Evolutionary conservation across 2,888 invertebrate species (phyloP), one percentile per base, ranked within the genome.

Genomic region (Macrophya annulata): DNA sequence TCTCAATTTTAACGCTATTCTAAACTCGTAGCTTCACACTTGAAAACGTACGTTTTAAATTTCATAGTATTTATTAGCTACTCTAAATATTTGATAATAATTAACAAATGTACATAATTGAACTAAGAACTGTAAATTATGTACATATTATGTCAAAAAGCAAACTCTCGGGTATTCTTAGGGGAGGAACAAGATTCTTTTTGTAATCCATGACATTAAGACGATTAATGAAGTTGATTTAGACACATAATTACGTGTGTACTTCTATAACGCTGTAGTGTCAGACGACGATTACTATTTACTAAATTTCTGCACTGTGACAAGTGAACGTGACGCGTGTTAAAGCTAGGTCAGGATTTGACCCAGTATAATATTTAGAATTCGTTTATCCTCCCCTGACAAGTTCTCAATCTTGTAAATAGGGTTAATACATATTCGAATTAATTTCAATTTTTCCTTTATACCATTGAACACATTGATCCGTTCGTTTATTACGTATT

Each of bases 401-500:
- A 51, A 40, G 17, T 51, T 77, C 5, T 15, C 37, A 31, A 68
- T 37, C 68, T 68, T 5, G 10, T 62, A 25, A 62, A 10, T 8
- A 0, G 62, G 21, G n/a, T 5, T 62, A 31, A 62, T 62, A 62
- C 25, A 12, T 62, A 62, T 62, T 62, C 9, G 21, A 62, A 9
- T 17, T n/a, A 55, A 37, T 10, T 77, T 17, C 37, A 51, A 77
- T 74, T 45, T 3, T 77, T 31, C 55, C 17, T 77, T 3, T 77
- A n/a, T 77, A n/a, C 48, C 25, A 51, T 51, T 3, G 21, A 15
- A 25, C 5, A 55, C 25, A 77, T 77, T n/a, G 77, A 77, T 77
- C 77, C 77, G 51, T 77, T 21, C 45, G 5, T 74, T 74, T 74
- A 45, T 74, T 43, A 74, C 74, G 74, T 74, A 74, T 45, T 74